Evolutionary conservation across 1,140 invertebrate species (phyloP), one percentile per base, ranked within the genome.

Genomic region (Anthonomus grandis): DNA sequence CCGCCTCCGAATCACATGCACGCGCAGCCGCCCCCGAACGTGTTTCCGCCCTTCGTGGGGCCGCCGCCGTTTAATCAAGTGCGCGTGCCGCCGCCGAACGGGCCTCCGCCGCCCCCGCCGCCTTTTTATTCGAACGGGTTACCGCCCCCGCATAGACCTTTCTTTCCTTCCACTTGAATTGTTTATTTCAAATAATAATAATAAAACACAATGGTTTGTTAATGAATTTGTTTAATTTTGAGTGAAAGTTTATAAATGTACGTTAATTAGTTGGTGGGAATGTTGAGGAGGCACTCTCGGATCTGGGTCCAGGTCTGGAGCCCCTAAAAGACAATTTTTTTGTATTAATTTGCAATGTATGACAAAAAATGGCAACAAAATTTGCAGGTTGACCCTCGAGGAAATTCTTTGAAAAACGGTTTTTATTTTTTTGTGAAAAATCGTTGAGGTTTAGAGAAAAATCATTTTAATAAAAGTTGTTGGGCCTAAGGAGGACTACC

Each of bases 241-340:
- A n/a, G n/a, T n/a, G n/a, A n/a, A n/a, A n/a, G n/a, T n/a, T n/a
- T n/a, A n/a, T n/a, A n/a, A n/a, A n/a, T n/a, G n/a, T n/a, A n/a
- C n/a, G n/a, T n/a, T n/a, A n/a, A n/a, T n/a, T n/a, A n/a, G n/a
- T n/a, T n/a, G n/a, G n/a, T n/a, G n/a, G n/a, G n/a, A 75, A 87
- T 87, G 64, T 80, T 84, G 70, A 86, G 83, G 58, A 89, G 77
- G 70, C 85, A 87, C 64, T 86, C 80, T 66, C 82, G 81, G 62
- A 89, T 85, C 75, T 88, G 83, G 44, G 81, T 83, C 86, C 86
- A 89, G 42, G 83, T 81, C 74, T 86, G 84, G 34, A 87, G 72
- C 47, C 84, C 84, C 86, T 89, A 71, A 31, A 78, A 65, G 61
- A 56, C 3, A 34, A 2, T 34, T 2, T 3, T 34, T 10, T 13